Evolutionary conservation across 1,140 invertebrate species (phyloP), one percentile per base, ranked within the genome.

Genomic region (Hylaeus anthracinus): DNA sequence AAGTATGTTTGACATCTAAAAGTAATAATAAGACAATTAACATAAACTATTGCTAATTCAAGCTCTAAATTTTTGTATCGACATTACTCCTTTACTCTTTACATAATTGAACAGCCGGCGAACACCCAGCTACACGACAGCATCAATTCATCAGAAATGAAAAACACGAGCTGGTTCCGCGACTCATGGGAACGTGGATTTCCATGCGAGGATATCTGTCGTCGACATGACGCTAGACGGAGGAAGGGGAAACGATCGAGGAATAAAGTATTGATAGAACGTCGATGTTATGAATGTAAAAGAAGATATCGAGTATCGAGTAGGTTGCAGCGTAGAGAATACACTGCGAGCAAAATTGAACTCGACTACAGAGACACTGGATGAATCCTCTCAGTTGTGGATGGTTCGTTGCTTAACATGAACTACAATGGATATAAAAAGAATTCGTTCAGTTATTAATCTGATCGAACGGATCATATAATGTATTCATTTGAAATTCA

Each of bases 221-320:
- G 61, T 41, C 15, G 1, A 3, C 0, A 9, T 3, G 5, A 15
- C 1, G 14, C 26, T 5, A 12, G 2, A 0, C 2, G 63, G 41
- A n/a, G 56, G n/a, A 41, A 26, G 2, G 39, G 63, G n/a, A 10
- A 9, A 48, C 65, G 43, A 66, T 43, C 63, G 64, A 61, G 64
- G 43, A 45, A 45, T 70, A 64, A 72, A 73, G 12, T 72, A 66
- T 82, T 48, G 66, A 72, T n/a, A 53, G 58, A n/a, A 53, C n/a
- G 12, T 56, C 1, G n/a, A 70, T 12, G 63, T 72, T 69, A 58
- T 58, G 77, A 66, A 71, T 76, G 60, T 26, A 76, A 51, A 61
- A 48, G 72, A 12, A 61, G 26, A 39, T 15, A 1, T 26, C 5
- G 67, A 3, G 67, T 8, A 48, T 4, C 3, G 6, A 5, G 45